phyloP scores from a whole-genome alignment of 2,797 vertebrate species.

The Rhyacichthys aspro region DNA sequence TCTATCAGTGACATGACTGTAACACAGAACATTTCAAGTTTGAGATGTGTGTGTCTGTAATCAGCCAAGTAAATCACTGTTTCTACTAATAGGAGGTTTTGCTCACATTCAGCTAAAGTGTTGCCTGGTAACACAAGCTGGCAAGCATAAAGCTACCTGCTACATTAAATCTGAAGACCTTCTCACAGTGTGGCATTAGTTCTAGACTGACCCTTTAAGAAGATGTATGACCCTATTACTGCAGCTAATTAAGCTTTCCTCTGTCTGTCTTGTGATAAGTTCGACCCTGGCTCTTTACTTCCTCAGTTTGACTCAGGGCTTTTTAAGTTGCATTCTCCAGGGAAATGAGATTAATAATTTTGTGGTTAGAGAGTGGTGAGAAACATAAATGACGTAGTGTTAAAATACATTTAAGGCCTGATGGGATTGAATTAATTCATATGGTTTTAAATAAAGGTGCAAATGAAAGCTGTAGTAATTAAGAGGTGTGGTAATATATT shows the following conservation, averaged over 20 bases:
- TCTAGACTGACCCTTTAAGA: slow-evolving; percentile 63
- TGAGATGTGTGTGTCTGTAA: slow-evolving; percentile 16
- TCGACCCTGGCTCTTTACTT: slow-evolving; percentile 18
- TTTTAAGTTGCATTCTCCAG: slow-evolving; percentile 42
- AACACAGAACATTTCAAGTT: slow-evolving; percentile 17
- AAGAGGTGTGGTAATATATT: not conserved
- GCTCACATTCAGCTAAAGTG: slow-evolving; percentile 11
- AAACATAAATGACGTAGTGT: slow-evolving; percentile 23
- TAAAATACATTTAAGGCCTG: slow-evolving; percentile 21
- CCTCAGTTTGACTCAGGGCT: slow-evolving; percentile 25
- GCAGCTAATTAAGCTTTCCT: slow-evolving; percentile 64
- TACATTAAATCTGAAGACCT: slow-evolving; percentile 53
- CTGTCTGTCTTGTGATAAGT: slow-evolving; percentile 48
- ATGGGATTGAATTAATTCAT: slow-evolving; percentile 39
- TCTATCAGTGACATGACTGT: slow-evolving; percentile 16
- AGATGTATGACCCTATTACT: slow-evolving; percentile 68
- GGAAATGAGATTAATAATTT: slow-evolving; percentile 38
- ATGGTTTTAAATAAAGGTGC: slow-evolving; percentile 19
- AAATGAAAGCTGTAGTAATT: slow-evolving; percentile 16
- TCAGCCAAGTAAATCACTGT: slow-evolving; percentile 13
- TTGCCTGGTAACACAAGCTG: slow-evolving; percentile 39
- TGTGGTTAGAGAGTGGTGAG: slow-evolving; percentile 33
- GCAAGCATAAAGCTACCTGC: slow-evolving; percentile 31
- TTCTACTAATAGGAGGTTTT: slow-evolving; percentile 19
- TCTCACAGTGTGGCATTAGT: slow-evolving; percentile 19